These are phyloP conservation scores for Lasioglossum leucozonium DNA, from an alignment of 2,888 invertebrate species.

Conservation along the genomic window DNA sequence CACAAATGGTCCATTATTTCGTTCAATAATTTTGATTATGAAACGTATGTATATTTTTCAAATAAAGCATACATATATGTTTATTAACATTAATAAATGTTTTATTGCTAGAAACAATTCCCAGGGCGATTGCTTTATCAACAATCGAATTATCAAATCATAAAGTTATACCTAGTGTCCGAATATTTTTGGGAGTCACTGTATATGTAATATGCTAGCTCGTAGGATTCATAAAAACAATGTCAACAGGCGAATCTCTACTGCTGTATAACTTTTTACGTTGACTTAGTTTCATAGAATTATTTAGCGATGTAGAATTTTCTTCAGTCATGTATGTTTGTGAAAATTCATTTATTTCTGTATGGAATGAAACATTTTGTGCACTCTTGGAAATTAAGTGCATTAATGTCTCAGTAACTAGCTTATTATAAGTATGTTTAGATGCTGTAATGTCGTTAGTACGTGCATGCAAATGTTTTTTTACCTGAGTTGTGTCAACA, in stretches of 20 bases:
- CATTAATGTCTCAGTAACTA: not conserved
- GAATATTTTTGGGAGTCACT: too few relatives aligned
- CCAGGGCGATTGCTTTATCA: too few relatives aligned
- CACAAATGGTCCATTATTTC: too few relatives aligned
- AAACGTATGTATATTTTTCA: too few relatives aligned
- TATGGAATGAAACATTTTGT: not conserved
- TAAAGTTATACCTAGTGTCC: too few relatives aligned
- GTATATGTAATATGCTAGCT: not conserved
- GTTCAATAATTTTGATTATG: too few relatives aligned
- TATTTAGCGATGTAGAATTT: too few relatives aligned
- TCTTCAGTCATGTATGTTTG: too few relatives aligned
- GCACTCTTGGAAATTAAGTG: not conserved
- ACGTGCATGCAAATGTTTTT: not conserved
- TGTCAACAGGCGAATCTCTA: constrained; percentile 74
- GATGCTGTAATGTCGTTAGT: not conserved
- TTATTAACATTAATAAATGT: too few relatives aligned
- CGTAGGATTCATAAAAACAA: constrained; percentile 43
- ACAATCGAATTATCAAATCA: too few relatives aligned
- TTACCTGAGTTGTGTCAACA: not conserved
- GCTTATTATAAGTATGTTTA: not conserved
- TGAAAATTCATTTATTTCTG: not conserved
- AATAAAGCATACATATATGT: too few relatives aligned
- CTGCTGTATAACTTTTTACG: constrained; percentile 75
- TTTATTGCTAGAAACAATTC: too few relatives aligned
- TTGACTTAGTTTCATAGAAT: constrained; percentile 6